Evolutionary conservation across 1,140 invertebrate genomes (phyloP).

Genomic region (Drosophila paulistorum): DNA sequence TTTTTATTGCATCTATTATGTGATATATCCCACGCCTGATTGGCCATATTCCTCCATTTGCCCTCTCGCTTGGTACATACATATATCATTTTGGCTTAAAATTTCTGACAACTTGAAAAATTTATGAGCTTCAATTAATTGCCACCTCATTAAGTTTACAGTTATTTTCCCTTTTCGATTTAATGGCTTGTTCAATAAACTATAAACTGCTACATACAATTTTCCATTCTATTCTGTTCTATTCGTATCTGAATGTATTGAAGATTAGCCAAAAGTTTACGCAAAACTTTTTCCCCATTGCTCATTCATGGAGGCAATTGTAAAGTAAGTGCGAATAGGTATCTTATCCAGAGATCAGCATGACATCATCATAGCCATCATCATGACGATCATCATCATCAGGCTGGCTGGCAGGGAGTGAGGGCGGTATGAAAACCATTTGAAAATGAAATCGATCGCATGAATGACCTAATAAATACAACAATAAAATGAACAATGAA

Average conservation of each 20-base stretch:
- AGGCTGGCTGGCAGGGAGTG: background rate
- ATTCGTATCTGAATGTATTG: background rate
- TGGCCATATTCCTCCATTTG: background rate
- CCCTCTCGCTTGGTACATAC: background rate
- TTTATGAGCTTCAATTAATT: conserved; percentile 12
- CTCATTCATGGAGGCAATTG: conserved; percentile 4
- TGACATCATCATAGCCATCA: conserved; percentile 58
- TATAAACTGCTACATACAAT: background rate
- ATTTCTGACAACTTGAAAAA: conserved; percentile 4
- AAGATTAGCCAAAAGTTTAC: background rate
- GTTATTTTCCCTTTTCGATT: conserved; percentile 10
- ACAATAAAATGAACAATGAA: conserved; percentile 47
- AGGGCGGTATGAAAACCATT: background rate
- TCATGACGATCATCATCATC: conserved; percentile 14
- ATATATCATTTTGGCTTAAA: background rate
- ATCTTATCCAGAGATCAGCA: conserved; percentile 26
- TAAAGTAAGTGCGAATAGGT: conserved; percentile 10
- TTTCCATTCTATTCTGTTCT: too few species aligned
- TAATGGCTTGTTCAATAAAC: conserved; percentile 10
- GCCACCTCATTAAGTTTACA: conserved; percentile 12
- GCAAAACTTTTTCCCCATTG: background rate
- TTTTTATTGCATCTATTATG: too few species aligned
- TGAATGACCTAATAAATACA: conserved; percentile 76
- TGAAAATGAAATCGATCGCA: conserved; percentile 76
- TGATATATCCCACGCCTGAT: too few species aligned